phyloP scores from a whole-genome alignment of 1,140 invertebrate genomes.

The Ostrea denselamellosa region DNA sequence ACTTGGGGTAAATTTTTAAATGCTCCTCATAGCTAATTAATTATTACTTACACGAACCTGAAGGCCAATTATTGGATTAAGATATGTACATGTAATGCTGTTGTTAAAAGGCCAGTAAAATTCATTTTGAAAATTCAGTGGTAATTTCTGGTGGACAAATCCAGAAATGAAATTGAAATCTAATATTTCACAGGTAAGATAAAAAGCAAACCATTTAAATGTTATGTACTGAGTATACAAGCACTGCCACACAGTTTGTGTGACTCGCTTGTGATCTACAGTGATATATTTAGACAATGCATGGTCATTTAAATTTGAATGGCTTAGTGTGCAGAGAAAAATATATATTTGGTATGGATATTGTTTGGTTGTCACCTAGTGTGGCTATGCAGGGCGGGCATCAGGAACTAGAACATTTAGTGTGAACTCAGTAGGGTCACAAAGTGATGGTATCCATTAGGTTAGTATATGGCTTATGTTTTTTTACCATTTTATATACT shows the following conservation, averaged over 20 bases:
- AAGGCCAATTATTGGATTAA: constrained; percentile 4
- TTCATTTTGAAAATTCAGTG: not conserved
- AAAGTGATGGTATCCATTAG: not conserved
- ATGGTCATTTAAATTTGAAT: constrained; percentile 3
- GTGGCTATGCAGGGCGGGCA: not conserved
- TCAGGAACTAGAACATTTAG: not conserved
- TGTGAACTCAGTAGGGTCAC: not conserved
- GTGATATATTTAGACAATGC: constrained; percentile 12
- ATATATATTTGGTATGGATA: not conserved
- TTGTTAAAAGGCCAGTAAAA: not conserved
- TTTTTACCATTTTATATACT: not conserved
- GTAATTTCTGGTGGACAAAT: not conserved
- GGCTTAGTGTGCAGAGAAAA: not conserved
- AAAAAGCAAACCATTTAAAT: not conserved
- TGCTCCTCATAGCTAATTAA: not conserved
- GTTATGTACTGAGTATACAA: not conserved
- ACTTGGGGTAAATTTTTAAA: not conserved
- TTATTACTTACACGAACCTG: not conserved
- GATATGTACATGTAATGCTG: not conserved
- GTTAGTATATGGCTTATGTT: not conserved
- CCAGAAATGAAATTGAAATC: constrained; percentile 1
- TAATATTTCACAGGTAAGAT: not conserved
- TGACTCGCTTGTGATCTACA: not conserved
- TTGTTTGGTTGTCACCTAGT: constrained; percentile 28
- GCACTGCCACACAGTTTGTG: not conserved